Evolutionary conservation across 2,888 invertebrate genomes (phyloP).

Genomic region (Leptinotarsa tumamoca): DNA sequence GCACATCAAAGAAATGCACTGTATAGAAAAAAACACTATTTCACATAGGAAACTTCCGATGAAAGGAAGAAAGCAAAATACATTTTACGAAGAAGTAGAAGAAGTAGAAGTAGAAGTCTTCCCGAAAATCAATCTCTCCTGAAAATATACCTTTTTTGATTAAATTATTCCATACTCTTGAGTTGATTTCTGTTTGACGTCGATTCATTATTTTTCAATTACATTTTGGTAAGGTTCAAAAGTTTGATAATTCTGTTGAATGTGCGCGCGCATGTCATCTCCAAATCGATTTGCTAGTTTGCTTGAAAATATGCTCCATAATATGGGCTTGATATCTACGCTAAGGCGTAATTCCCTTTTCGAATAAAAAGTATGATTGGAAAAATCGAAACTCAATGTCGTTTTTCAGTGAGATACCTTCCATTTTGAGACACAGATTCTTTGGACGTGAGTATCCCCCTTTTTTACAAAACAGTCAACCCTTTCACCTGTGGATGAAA

Average conservation of each 20-base stretch:
- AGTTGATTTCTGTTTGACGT: no score
- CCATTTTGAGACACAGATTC: conserved; percentile 47
- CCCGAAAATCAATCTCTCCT: background rate
- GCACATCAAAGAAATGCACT: no score
- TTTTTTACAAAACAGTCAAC: conserved; percentile 14
- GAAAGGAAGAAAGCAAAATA: no score
- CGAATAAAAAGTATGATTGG: conserved; percentile 28
- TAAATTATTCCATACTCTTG: no score
- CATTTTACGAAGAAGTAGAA: no score
- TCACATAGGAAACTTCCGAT: no score
- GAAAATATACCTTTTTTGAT: no score
- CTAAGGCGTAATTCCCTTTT: conserved; percentile 22
- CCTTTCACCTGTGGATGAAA: conserved; percentile 8
- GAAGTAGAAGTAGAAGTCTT: no score
- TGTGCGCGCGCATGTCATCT: conserved; percentile 12
- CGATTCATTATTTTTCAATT: no score
- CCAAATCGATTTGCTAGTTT: conserved; percentile 13
- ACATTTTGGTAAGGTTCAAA: no score
- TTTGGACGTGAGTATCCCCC: conserved; percentile 50
- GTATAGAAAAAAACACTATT: no score
- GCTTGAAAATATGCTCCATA: conserved; percentile 20
- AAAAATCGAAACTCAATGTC: conserved; percentile 44
- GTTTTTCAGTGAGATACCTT: conserved; percentile 48
- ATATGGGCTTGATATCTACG: conserved; percentile 32
- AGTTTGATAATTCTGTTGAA: background rate